A percentile compares a stretch with the other conserved stretches of the same genome.
These are phyloP conservation scores for Miichthys miiuy DNA, from an alignment of 2,797 vertebrate genomes.

Conservation along the genomic window DNA sequence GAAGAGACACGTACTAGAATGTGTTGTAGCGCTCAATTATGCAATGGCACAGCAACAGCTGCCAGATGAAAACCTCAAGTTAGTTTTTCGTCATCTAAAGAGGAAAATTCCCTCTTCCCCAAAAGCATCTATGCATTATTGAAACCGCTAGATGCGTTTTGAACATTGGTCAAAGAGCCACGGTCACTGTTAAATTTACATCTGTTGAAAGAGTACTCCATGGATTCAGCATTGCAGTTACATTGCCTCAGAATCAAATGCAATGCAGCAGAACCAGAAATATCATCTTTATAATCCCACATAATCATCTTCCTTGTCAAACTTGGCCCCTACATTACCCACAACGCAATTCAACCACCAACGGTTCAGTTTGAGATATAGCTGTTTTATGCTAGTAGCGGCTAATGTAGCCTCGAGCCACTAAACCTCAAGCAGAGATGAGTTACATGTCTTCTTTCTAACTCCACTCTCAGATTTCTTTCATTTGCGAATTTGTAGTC, in stretches of 20 bases:
- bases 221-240: background rate
- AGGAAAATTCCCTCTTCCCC: background rate
- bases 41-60: slow-evolving; percentile 38
- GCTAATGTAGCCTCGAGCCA: background rate
- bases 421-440: background rate
- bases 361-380: background rate
- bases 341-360: background rate
- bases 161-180: background rate
- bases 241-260: background rate
- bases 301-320: background rate
- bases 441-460: background rate
- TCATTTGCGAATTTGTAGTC: background rate
- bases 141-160: slow-evolving; percentile 8
- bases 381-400: background rate
- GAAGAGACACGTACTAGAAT: slow-evolving; percentile 9
- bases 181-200: background rate
- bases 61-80: slow-evolving; percentile 32
- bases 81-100: background rate
- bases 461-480: background rate
- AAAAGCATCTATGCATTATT: slow-evolving; percentile 7
- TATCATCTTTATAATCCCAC: background rate
- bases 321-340: background rate
- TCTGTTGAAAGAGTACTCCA: background rate
- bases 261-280: background rate
- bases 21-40: slow-evolving; percentile 28